Evolutionary conservation across 2,797 vertebrate genomes (phyloP).

Genomic region (Salarias fasciatus): DNA sequence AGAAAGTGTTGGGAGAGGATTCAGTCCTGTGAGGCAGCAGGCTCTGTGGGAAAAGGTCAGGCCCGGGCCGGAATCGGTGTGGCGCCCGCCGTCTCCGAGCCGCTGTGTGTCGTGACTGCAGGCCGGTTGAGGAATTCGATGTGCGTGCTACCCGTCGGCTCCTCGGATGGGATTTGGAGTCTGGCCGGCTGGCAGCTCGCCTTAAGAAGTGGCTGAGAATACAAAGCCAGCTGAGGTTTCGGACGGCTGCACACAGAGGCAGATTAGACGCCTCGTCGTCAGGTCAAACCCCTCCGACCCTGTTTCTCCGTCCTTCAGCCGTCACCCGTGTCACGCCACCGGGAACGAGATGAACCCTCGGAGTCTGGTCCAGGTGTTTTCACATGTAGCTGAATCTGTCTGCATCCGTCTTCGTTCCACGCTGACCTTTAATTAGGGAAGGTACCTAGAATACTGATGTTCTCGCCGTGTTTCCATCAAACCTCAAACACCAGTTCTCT

Average conservation of each 20-base stretch:
- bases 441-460: too few species aligned
- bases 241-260: constrained; percentile 39
- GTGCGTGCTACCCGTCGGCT: constrained; percentile 59
- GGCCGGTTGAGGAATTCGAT: constrained; percentile 68
- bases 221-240: constrained; percentile 28
- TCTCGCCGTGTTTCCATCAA: too few species aligned
- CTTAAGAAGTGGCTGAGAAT: constrained; percentile 42
- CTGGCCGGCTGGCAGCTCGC: constrained; percentile 30
- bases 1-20: constrained; percentile 24
- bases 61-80: constrained; percentile 43
- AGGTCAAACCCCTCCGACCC: constrained; percentile 51
- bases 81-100: constrained; percentile 19
- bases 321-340: constrained; percentile 1
- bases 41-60: constrained; percentile 49
- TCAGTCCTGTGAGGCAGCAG: constrained; percentile 39
- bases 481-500: too few species aligned
- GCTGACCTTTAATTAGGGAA: too few species aligned
- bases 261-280: constrained; percentile 36
- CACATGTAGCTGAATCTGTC: not conserved
- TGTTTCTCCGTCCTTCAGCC: constrained; percentile 21
- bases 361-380: constrained; percentile 19
- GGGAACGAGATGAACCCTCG: constrained; percentile 7
- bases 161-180: constrained; percentile 54
- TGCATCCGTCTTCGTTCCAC: too few species aligned
- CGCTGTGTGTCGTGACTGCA: constrained; percentile 74